Evolutionary conservation across 2,888 invertebrate species (phyloP).

Genomic region (Meliscaeva auricollis): DNA sequence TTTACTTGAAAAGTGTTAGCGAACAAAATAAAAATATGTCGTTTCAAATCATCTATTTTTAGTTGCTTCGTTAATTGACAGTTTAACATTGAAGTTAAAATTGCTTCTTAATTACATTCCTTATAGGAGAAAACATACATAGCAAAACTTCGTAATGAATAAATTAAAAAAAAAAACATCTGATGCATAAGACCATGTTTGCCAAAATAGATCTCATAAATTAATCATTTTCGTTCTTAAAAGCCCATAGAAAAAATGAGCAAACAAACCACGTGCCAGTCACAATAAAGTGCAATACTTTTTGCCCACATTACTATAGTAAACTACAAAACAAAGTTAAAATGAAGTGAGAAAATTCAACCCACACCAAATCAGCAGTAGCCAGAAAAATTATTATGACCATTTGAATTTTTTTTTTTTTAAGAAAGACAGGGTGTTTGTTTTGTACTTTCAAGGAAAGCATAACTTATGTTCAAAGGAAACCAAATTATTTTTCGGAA

Average conservation of each 20-base stretch:
- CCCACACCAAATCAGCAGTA: not conserved
- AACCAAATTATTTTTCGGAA: too few relatives aligned
- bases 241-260: not conserved
- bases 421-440: not conserved
- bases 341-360: not conserved
- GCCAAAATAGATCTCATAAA: conserved; percentile 18
- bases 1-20: too few relatives aligned
- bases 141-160: not conserved
- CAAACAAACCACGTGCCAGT: not conserved
- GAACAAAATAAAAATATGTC: too few relatives aligned
- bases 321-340: not conserved
- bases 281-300: conserved; percentile 4
- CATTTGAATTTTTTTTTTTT: too few relatives aligned
- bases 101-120: conserved; percentile 19
- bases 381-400: not conserved
- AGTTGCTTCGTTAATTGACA: too few relatives aligned
- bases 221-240: conserved; percentile 22
- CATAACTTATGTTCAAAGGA: too few relatives aligned
- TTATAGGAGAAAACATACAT: not conserved
- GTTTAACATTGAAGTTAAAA: not conserved
- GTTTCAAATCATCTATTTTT: not conserved
- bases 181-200: not conserved
- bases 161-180: not conserved
- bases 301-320: not conserved
- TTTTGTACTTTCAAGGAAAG: too few relatives aligned